These are phyloP conservation scores for Eilema sororculum DNA, from an alignment of 2,888 invertebrate species.

Conservation along the genomic window DNA sequence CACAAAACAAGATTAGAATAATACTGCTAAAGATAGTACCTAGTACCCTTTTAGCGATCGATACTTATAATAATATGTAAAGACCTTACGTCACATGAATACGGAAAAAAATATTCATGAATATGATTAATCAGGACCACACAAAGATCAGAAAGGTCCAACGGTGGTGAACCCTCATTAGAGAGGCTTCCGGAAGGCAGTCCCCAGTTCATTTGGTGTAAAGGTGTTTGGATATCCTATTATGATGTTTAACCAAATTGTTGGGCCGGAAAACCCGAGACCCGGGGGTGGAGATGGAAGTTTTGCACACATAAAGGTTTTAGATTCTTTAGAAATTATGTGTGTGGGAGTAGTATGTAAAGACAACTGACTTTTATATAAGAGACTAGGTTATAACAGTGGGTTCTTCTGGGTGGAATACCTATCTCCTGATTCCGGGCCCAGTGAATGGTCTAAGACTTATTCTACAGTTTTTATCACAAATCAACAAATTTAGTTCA, in stretches of 20 bases:
- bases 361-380: background rate
- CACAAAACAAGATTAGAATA: too few species aligned
- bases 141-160: conserved; percentile 28
- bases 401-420: background rate
- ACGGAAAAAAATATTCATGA: conserved; percentile 5
- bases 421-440: too few species aligned
- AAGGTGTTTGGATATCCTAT: conserved; percentile 42
- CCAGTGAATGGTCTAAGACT: too few species aligned
- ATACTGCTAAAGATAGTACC: too few species aligned
- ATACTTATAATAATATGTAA: background rate
- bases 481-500: too few species aligned
- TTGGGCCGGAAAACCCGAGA: conserved; percentile 19
- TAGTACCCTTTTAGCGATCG: background rate
- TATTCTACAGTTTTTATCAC: too few species aligned
- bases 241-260: conserved; percentile 35
- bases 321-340: background rate
- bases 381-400: background rate
- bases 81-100: background rate
- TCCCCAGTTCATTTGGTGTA: conserved; percentile 27
- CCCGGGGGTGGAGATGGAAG: background rate
- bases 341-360: background rate
- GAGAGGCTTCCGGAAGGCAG: conserved; percentile 42
- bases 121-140: conserved; percentile 25
- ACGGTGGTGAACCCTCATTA: conserved; percentile 49
- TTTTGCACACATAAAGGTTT: conserved; percentile 3